Percentiles rank a stretch among this genome's conserved stretches.
phyloP scores from a whole-genome alignment of 2,113 vertebrate species.

The Daphoenositta chrysoptera region DNA sequence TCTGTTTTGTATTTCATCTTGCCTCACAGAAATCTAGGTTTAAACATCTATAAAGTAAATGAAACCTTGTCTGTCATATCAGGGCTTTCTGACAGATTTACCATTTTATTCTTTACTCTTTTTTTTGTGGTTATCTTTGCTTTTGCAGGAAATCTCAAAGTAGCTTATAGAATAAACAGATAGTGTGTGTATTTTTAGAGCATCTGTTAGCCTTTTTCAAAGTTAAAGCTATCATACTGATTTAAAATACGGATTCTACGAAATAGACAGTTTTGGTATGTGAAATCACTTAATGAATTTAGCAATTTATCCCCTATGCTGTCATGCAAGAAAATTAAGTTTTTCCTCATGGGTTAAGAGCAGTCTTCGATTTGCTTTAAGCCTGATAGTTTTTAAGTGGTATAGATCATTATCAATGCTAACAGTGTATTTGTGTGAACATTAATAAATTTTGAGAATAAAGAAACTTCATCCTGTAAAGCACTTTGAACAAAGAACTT shows the following conservation, averaged over 20 bases:
- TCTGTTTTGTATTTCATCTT: not conserved
- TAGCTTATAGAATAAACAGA: not conserved
- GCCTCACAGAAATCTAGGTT: not conserved
- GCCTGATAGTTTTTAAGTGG: not conserved
- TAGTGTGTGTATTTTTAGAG: not conserved
- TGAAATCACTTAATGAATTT: not conserved
- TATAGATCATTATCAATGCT: not conserved
- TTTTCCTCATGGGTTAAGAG: not conserved
- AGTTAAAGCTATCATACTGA: not conserved
- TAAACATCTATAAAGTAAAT: not conserved
- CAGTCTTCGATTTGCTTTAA: not conserved
- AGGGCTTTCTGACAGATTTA: not conserved
- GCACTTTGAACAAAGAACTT: not conserved
- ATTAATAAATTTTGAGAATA: not conserved
- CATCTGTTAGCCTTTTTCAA: not conserved
- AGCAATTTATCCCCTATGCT: not conserved
- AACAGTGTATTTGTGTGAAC: not conserved
- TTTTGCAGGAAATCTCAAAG: not conserved
- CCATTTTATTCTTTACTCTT: not conserved
- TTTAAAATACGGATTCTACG: not conserved
- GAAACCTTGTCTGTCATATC: not conserved
- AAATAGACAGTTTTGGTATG: not conserved
- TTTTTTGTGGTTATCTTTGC: not conserved
- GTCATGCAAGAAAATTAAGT: not conserved
- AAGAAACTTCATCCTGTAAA: not conserved